Base-by-base conservation (phyloP, 2,888 invertebrate genomes). In the Octodonta nipae region DNA sequence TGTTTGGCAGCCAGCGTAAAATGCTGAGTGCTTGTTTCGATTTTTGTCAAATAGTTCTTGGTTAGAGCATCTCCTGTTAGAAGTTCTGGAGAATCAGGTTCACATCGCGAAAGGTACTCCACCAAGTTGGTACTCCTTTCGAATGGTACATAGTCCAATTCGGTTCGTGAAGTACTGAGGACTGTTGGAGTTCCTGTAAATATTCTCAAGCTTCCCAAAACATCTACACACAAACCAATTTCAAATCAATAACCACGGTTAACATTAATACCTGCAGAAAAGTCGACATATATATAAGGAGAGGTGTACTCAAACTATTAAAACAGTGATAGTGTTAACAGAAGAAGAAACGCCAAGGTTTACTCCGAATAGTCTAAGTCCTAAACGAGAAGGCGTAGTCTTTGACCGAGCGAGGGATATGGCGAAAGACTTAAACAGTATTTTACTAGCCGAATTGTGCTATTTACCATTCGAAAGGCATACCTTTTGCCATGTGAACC, bases 251-350 rank as follows among this genome's bases (percentile, higher is more conserved):
- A 13, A 37, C 37, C 2, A 22, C 30, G 11, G 11, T 39, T 10
- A 33, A 35, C 30, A 27, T 33, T 16, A 27, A 28, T 7, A 17
- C 13, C 14, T 12, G 29, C 8, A 20, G 31, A 12, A 33, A 42
- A 38, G 32, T 40, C 31, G 24, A 43, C 15, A 29, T 46, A 33
- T 36, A n/a, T n/a, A 35, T 38, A 38, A 40, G 37, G 41, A 45
- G 42, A 40, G 33, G 29, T 32, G 55, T 37, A 71, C 72, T 5
- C 72, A 72, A 55, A 72, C 72, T 0, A 71, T 71, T 43, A 70
- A 67, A 58, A 72, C 72, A 2, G 66, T 71, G 27, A 52, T 72
- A 22, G 61, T 70, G 43, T 46, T 71, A 31, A 67, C 4, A 33
- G 26, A 47, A 20, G 28, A 10, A 13, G 53, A 50, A 28, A 40